Evolutionary conservation across 2,113 vertebrate species (phyloP), one percentile per base, ranked within the genome.

Genomic region (Ranitomeya variabilis): DNA sequence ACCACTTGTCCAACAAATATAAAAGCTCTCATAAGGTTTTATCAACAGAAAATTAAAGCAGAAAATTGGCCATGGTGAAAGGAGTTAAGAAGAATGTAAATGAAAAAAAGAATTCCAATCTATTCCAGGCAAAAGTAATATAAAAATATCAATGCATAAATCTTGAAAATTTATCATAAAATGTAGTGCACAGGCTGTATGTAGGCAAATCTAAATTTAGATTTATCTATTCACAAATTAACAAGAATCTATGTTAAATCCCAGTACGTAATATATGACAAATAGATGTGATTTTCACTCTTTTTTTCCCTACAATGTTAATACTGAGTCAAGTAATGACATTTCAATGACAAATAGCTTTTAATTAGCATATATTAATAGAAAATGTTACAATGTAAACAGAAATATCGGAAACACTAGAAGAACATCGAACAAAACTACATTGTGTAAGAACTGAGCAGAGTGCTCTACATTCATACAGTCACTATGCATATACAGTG

Each of bases 321-420:
- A 67, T 67, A 67, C n/a, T 67, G 66, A 67, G n/a, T 14, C 67
- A 13, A 69, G 67, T 69, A 69, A 69, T 71, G 67, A 71, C 67
- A 71, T 71, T 71, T 31, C 67, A 26, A 31, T 26, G 67, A 71
- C 67, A 71, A 71, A 71, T 71, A 14, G 67, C 11, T 31, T 71
- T 71, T 14, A 71, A 71, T 71, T 71, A 26, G 23, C 67, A 71
- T 71, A 71, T 26, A 26, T 71, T 71, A 71, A 31, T 67, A 71
- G 12, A 71, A 26, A 71, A 31, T 31, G 23, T 4, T 71, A 4
- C 66, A 23, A 67, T 23, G 66, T 16, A 67, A 67, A 67, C 66
- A 67, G 66, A 23, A 10, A 19, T 23, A 67, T 23, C 9, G 1
- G 19, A 67, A 67, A 67, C n/a, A 67, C 2, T 21, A 66, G 21